These are phyloP conservation scores for Perithous albicinctus DNA, from an alignment of 2,888 invertebrate species.

Conservation along the genomic window DNA sequence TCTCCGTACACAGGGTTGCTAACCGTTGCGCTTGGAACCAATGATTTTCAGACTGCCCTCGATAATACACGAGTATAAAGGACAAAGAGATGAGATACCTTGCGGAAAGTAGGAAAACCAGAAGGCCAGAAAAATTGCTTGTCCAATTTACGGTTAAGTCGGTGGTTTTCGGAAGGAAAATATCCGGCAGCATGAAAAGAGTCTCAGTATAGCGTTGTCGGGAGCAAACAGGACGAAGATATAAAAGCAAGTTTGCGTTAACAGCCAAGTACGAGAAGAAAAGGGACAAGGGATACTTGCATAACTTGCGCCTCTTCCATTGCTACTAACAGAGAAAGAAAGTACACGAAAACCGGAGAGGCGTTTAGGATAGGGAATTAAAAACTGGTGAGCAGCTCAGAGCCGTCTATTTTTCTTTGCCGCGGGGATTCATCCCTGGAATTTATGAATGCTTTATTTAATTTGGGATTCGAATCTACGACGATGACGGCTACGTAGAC, in stretches of 20 bases:
- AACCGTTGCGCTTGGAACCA: constrained; percentile 32
- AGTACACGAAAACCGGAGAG: constrained; percentile 42
- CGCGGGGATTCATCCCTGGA: constrained; percentile 61
- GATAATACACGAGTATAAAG: constrained; percentile 34
- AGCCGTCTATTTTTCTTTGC: constrained; percentile 61
- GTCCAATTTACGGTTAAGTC: constrained; percentile 78
- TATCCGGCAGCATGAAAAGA: constrained; percentile 65
- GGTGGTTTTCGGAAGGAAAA: constrained; percentile 74
- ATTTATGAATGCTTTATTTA: constrained; percentile 79
- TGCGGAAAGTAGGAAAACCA: constrained; percentile 51
- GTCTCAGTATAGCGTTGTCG: constrained; percentile 29
- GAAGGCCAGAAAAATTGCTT: constrained; percentile 68
- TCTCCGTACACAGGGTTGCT: not conserved
- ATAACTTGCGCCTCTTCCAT: not conserved
- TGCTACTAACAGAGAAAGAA: constrained; percentile 19
- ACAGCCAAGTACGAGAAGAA: constrained; percentile 29
- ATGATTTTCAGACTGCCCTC: constrained; percentile 38
- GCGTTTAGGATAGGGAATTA: constrained; percentile 52
- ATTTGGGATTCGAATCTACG: constrained; percentile 73
- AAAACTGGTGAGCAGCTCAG: constrained; percentile 42
- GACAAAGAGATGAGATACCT: constrained; percentile 20
- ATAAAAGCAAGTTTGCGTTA: constrained; percentile 59
- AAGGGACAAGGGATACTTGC: constrained; percentile 14
- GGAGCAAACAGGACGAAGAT: constrained; percentile 71
- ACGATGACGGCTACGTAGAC: constrained; percentile 18